A percentile compares a stretch with the other conserved stretches of the same genome.
Conservation (phyloP, 1,140 invertebrate genomes). For the Drosophila ercepeae region DNA sequence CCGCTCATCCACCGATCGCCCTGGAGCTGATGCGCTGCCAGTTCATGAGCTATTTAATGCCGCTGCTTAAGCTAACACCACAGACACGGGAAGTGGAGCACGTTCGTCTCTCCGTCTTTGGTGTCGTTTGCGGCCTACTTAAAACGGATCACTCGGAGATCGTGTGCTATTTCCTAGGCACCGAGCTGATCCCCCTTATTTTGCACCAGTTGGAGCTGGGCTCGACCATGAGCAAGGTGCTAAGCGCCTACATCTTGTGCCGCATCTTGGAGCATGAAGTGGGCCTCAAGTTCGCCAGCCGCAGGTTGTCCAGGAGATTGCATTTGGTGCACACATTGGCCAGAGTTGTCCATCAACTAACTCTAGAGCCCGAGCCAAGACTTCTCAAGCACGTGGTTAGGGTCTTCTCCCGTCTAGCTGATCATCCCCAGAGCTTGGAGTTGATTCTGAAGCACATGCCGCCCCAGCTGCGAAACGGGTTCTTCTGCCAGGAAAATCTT, state of each 20-base stretch:
- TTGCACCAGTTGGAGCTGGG: conserved; percentile 33
- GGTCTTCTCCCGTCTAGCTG: conserved; percentile 96
- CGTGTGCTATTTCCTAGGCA: conserved; percentile 24
- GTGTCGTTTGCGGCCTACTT: conserved; percentile 31
- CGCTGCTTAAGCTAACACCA: conserved; percentile 29
- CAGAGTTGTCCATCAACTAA: conserved; percentile 98
- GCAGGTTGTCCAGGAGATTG: conserved; percentile 8
- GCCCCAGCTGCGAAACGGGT: conserved; percentile 96
- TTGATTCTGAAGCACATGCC: conserved; percentile 97
- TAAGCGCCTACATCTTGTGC: conserved; percentile 20
- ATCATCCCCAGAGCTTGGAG: conserved; percentile 96
- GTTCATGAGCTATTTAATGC: conserved; percentile 33
- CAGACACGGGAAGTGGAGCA: conserved; percentile 31
- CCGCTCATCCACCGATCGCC: conserved; percentile 24
- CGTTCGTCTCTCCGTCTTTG: conserved; percentile 36
- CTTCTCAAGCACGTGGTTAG: conserved; percentile 98
- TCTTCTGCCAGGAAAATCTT: conserved; percentile 91
- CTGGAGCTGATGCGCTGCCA: conserved; percentile 28
- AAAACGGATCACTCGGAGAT: conserved; percentile 28
- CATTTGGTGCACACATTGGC: conserved; percentile 84
- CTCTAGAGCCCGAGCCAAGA: conserved; percentile 96
- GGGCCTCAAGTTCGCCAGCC: conserved; percentile 30
- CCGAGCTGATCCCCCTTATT: conserved; percentile 27
- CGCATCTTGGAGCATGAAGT: conserved; percentile 32
- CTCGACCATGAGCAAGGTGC: conserved; percentile 28